Conservation (phyloP, 2,113 vertebrate genomes). For the Chrysemys picta region DNA sequence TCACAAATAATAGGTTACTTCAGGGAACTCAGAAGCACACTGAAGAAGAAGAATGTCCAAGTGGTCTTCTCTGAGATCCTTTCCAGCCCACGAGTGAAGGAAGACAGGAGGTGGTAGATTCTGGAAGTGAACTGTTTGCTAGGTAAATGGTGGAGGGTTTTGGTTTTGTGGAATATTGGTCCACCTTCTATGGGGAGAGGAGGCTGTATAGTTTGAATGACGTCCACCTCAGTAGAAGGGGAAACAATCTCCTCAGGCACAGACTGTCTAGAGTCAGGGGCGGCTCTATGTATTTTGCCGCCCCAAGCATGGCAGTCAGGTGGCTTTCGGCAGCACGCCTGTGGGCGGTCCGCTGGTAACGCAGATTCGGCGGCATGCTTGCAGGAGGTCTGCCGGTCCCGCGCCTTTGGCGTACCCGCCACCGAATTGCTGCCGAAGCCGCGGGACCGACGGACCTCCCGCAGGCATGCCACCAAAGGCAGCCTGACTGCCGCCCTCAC, state of each 20-base stretch:
- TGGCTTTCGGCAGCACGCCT: no score
- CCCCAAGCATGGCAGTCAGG: no score
- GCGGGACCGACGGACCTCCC: no score
- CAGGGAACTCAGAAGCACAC: not conserved
- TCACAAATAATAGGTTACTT: not conserved
- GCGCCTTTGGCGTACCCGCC: no score
- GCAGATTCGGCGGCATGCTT: no score
- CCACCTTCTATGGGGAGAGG: not conserved
- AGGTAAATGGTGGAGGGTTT: not conserved
- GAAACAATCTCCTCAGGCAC: not conserved
- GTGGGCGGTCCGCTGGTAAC: no score
- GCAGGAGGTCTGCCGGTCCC: no score
- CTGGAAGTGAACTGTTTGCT: not conserved
- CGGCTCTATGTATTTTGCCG: no score
- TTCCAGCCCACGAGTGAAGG: not conserved
- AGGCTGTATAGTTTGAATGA: not conserved
- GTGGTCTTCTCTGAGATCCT: not conserved
- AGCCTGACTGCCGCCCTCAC: no score
- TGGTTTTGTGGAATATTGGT: not conserved
- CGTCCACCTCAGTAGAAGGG: not conserved
- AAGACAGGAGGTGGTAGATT: not conserved
- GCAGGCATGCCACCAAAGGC: no score
- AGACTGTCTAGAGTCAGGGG: not conserved
- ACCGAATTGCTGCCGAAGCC: no score
- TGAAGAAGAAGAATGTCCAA: not conserved